Conservation (phyloP, 2,888 invertebrate genomes). For the Ectemnius continuus region DNA sequence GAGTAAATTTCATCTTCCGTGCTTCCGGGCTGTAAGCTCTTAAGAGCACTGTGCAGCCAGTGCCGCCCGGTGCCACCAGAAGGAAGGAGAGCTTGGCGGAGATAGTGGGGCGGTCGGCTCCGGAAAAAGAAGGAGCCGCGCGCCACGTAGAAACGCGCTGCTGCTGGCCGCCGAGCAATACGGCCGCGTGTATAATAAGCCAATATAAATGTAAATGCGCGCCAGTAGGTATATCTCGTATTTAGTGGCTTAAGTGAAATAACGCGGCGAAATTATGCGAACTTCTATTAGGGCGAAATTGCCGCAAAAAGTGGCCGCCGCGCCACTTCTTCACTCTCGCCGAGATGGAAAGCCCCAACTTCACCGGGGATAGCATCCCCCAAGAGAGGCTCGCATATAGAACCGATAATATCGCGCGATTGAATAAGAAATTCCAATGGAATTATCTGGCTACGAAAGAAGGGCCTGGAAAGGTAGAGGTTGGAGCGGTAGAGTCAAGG, state of each 20-base stretch:
- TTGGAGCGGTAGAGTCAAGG: no score
- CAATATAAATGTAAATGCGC: slow-evolving; percentile 63
- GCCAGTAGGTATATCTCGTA: slow-evolving; percentile 52
- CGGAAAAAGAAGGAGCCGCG: background rate
- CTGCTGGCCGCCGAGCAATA: slow-evolving; percentile 44
- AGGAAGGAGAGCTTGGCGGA: slow-evolving; percentile 3
- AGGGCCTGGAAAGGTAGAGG: no score
- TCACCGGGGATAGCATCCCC: no score
- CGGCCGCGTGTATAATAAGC: slow-evolving; percentile 58
- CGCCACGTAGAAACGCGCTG: slow-evolving; percentile 10
- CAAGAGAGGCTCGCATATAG: no score
- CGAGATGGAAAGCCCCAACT: no score
- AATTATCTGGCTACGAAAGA: no score
- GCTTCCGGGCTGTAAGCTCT: slow-evolving; percentile 54
- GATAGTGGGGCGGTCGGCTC: slow-evolving; percentile 6
- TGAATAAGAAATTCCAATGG: no score
- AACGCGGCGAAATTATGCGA: slow-evolving; percentile 52
- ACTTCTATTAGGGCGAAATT: slow-evolving; percentile 32
- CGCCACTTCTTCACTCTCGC: no score
- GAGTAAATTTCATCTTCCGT: slow-evolving; percentile 58
- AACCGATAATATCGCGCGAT: no score
- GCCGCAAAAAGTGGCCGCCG: slow-evolving; percentile 23
- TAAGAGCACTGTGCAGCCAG: slow-evolving; percentile 52
- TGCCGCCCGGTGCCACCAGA: background rate
- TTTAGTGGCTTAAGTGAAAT: slow-evolving; percentile 61